Evolutionary conservation across 2,113 vertebrate species (phyloP).

Genomic region (Oxyruncus cristatus): DNA sequence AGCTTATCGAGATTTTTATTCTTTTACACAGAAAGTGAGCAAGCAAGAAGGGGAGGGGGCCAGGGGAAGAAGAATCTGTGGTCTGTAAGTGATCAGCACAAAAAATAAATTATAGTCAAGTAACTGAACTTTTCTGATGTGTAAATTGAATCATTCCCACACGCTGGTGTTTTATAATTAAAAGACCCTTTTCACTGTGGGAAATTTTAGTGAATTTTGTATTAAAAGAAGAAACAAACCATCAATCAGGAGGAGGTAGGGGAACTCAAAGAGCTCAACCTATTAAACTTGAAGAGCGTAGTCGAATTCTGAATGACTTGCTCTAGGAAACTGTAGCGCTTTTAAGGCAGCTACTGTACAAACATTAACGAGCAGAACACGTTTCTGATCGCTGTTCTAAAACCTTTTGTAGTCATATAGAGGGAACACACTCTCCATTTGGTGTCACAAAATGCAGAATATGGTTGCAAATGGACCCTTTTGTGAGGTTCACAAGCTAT

Average conservation of each 20-base stretch:
- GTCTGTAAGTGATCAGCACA: slow-evolving; percentile 51
- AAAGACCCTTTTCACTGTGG: slow-evolving; percentile 62
- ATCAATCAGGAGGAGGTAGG: slow-evolving; percentile 54
- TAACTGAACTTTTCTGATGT: slow-evolving; percentile 60
- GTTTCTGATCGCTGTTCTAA: slow-evolving; percentile 41
- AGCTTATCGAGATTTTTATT: background rate
- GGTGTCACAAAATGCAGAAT: slow-evolving; percentile 49
- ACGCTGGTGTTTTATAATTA: slow-evolving; percentile 65
- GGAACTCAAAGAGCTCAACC: slow-evolving; percentile 54
- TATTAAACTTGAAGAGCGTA: slow-evolving; percentile 49
- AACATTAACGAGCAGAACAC: slow-evolving; percentile 33
- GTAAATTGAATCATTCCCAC: slow-evolving; percentile 64
- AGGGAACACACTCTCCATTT: slow-evolving; percentile 65
- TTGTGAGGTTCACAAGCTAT: slow-evolving; percentile 57
- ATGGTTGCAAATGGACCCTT: slow-evolving; percentile 54
- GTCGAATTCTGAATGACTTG: slow-evolving; percentile 44
- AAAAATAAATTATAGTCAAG: slow-evolving; percentile 61
- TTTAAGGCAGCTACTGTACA: slow-evolving; percentile 38
- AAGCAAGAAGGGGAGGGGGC: background rate
- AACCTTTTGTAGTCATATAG: slow-evolving; percentile 54
- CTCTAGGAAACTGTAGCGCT: slow-evolving; percentile 52
- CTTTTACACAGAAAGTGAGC: background rate
- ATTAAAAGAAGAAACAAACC: slow-evolving; percentile 68
- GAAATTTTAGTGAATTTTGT: slow-evolving; percentile 65
- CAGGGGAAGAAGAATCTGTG: slow-evolving; percentile 4